Evolutionary conservation across 1,140 invertebrate species (phyloP), one percentile per base, ranked within the genome.

Genomic region (Leptopilina clavipes): DNA sequence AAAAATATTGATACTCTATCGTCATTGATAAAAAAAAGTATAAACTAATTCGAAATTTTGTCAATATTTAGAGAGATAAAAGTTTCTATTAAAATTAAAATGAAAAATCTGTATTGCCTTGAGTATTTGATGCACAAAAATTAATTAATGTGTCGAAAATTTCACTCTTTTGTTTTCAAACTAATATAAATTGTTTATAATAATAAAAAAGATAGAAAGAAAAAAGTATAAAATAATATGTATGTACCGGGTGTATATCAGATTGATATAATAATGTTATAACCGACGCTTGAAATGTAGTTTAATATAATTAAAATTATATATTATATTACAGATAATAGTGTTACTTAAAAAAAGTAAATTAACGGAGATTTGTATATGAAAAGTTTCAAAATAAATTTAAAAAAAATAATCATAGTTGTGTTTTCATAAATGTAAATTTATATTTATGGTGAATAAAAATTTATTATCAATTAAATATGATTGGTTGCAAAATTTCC

Each of bases 321-420:
- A 59, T 59, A 59, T 59, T 31, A 31, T n/a, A 65, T 31, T 65
- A 65, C 14, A 65, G 22, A 65, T 19, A 54, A 19, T 65, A 52
- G 19, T 6, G 59, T 65, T 65, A 25, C 14, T 5, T 25, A 59
- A 52, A 12, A 52, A 45, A 45, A 14, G 1, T 45, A 45, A 45
- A 45, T 45, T 14, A 45, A 52, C 17, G 14, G 14, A n/a, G 59
- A 65, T 65, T 65, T 65, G 59, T 65, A 37, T 65, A 65, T 65
- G 59, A 65, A 31, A 65, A 65, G 59, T 65, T 65, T 65, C 25
- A 65, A 65, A 40, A 65, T 65, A 65, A 65, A 65, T 65, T n/a
- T 14, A 31, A 31, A 31, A 31, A 65, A 65, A 54, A 37, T 65
- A 22, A 65, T 31, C 11, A 37, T 14, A 31, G 22, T 8, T 65